Conservation (phyloP, 2,797 vertebrate species). For the Lemur catta region DNA sequence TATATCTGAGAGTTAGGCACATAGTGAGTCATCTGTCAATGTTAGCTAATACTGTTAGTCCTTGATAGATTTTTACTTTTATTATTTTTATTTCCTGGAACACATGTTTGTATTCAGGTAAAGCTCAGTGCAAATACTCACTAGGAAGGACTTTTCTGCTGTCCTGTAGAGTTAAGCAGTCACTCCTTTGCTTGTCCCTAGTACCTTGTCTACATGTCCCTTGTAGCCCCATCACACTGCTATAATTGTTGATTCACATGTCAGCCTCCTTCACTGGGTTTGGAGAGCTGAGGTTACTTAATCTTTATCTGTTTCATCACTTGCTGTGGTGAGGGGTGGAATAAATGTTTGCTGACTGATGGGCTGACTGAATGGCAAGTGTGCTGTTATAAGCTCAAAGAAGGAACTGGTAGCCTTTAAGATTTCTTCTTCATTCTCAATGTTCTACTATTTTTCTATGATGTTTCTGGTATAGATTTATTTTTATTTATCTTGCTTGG, state of each 20-base stretch:
- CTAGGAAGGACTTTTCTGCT: background rate
- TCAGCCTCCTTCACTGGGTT: background rate
- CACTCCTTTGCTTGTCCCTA: background rate
- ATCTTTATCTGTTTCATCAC: background rate
- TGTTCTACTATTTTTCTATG: background rate
- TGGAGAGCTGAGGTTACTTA: background rate
- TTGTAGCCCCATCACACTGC: background rate
- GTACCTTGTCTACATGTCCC: too few species aligned
- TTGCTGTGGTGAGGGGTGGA: background rate
- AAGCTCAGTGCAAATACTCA: background rate
- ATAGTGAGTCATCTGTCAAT: background rate
- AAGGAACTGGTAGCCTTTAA: background rate
- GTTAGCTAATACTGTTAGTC: background rate
- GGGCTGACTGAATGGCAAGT: background rate
- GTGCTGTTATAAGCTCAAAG: background rate
- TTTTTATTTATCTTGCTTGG: background rate
- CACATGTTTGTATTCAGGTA: background rate
- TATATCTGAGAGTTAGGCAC: background rate
- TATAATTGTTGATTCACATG: background rate
- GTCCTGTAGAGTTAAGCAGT: background rate
- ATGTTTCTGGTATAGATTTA: background rate
- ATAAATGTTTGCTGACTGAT: background rate
- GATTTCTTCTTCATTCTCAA: background rate
- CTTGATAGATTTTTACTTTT: background rate
- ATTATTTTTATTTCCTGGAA: background rate